phyloP scores from a whole-genome alignment of 2,888 invertebrate genomes.

The Acrobasis repandana region DNA sequence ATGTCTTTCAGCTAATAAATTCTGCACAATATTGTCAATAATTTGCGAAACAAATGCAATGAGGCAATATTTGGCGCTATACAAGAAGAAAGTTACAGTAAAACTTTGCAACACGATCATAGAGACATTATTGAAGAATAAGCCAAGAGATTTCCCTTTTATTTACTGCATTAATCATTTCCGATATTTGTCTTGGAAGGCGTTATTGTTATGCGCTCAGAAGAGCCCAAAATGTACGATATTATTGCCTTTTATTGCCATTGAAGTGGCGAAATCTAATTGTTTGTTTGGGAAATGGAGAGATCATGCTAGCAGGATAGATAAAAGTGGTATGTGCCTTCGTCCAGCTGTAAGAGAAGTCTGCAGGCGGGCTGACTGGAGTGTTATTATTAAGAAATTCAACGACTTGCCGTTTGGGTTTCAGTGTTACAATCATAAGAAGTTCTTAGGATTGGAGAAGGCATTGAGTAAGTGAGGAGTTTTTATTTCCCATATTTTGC shows the following conservation, averaged over 20 bases:
- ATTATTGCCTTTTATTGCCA: conserved; percentile 55
- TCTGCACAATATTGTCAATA: conserved; percentile 70
- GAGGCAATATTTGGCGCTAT: conserved; percentile 53
- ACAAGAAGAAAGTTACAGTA: conserved; percentile 69
- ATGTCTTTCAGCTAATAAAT: conserved; percentile 75
- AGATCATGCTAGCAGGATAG: conserved; percentile 62
- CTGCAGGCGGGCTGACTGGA: conserved; percentile 62
- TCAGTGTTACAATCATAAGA: conserved; percentile 59
- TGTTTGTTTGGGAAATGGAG: conserved; percentile 74
- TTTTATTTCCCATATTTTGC: too few relatives aligned
- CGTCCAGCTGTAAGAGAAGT: conserved; percentile 53
- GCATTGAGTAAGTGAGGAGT: neutral
- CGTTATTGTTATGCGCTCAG: conserved; percentile 65
- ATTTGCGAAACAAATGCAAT: conserved; percentile 59
- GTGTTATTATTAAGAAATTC: conserved; percentile 56
- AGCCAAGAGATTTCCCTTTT: conserved; percentile 53
- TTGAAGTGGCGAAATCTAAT: conserved; percentile 65
- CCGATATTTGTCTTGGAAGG: conserved; percentile 68
- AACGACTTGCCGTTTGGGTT: conserved; percentile 57
- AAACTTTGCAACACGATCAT: conserved; percentile 67
- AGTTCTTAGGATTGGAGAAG: conserved; percentile 26
- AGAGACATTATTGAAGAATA: conserved; percentile 55
- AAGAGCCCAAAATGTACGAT: conserved; percentile 62
- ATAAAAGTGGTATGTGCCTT: conserved; percentile 48
- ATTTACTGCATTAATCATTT: conserved; percentile 75